phyloP scores from a whole-genome alignment of 2,113 vertebrate genomes.

The Lophochroa leadbeateri region DNA sequence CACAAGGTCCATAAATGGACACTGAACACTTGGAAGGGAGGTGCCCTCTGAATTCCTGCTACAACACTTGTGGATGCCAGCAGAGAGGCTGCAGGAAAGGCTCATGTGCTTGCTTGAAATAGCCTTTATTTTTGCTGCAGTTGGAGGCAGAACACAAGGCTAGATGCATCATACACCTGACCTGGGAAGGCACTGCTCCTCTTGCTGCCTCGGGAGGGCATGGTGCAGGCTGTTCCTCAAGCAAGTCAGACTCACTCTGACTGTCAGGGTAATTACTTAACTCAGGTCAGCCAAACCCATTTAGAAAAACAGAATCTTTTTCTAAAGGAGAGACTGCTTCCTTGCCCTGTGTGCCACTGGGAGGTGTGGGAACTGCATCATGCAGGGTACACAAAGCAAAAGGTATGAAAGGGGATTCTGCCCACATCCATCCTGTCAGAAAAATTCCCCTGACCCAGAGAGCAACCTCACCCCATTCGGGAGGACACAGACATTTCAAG shows the following conservation, averaged over 20 bases:
- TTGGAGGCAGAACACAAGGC: background rate
- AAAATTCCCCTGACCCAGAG: background rate
- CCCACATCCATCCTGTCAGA: background rate
- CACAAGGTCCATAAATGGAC: slow-evolving; percentile 38
- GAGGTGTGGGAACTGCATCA: background rate
- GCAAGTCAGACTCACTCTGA: background rate
- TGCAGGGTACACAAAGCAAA: background rate
- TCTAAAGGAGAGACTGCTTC: background rate
- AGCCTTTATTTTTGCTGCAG: slow-evolving; percentile 10
- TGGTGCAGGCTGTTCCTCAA: background rate
- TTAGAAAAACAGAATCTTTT: background rate
- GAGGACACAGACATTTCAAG: background rate
- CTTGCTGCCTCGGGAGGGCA: background rate
- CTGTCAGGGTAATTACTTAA: background rate
- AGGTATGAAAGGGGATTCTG: background rate
- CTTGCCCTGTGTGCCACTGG: background rate
- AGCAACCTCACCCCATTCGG: background rate
- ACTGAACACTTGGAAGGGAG: slow-evolving; percentile 4
- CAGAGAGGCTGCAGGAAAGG: background rate
- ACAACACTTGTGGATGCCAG: slow-evolving; percentile 35
- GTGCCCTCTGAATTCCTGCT: slow-evolving; percentile 32
- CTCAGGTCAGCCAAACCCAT: background rate
- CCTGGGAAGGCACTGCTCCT: background rate
- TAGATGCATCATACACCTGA: background rate
- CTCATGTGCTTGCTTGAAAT: background rate